Conservation (phyloP, 2,113 vertebrate genomes). For the Galbula dea region DNA sequence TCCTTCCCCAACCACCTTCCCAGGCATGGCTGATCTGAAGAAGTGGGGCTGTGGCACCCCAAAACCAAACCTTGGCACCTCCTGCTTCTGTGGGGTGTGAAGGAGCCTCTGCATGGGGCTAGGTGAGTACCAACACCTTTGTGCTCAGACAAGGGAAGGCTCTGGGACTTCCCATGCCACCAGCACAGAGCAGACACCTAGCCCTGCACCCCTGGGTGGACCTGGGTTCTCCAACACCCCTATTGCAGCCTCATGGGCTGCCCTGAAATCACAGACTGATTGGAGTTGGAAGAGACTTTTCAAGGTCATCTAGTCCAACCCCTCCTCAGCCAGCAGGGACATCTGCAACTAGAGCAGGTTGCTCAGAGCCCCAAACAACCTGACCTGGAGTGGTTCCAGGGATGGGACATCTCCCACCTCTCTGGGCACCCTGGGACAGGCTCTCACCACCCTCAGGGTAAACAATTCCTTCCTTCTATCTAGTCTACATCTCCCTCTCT, state of each 20-base stretch:
- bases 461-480: too few relatives aligned
- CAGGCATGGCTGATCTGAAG: rapidly evolving
- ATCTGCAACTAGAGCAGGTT: too few relatives aligned
- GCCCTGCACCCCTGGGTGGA: not conserved
- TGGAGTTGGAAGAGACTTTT: too few relatives aligned
- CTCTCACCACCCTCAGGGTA: too few relatives aligned
- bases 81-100: rapidly evolving
- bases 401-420: too few relatives aligned
- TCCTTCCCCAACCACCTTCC: not conserved
- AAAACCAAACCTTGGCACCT: not conserved
- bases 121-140: not conserved
- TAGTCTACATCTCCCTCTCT: too few relatives aligned
- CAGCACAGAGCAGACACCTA: not conserved
- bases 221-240: rapidly evolving
- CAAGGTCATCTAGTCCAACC: too few relatives aligned
- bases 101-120: not conserved
- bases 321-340: too few relatives aligned
- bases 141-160: not conserved
- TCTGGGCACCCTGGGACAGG: too few relatives aligned
- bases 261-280: too few relatives aligned
- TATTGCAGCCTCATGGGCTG: not conserved
- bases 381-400: too few relatives aligned
- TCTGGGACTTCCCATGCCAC: not conserved
- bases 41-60: rapidly evolving
- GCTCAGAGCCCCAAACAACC: too few relatives aligned